Percentiles rank a stretch among this genome's conserved stretches.
Evolutionary conservation across 1,140 invertebrate species (phyloP).

Genomic region (Eufriesea mexicana): DNA sequence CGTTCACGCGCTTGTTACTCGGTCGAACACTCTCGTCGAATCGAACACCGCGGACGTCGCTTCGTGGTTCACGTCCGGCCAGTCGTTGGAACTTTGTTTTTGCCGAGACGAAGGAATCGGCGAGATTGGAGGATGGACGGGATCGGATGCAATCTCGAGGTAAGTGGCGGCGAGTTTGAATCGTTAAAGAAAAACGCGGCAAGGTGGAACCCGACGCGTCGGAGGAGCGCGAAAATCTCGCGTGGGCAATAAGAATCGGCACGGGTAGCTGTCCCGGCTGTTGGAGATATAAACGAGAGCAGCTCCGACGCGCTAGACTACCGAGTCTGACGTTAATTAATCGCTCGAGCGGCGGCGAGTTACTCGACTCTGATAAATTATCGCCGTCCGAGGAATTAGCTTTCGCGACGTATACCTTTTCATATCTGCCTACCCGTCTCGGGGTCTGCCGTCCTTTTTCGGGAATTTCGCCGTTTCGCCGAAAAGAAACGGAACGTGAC

Average conservation of each 20-base stretch:
- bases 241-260: conserved; percentile 36
- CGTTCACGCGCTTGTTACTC: not conserved
- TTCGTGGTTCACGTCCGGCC: not conserved
- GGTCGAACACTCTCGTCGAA: not conserved
- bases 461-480: conserved; percentile 6
- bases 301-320: not conserved
- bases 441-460: conserved; percentile 25
- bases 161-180: too few species aligned
- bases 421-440: conserved; percentile 40
- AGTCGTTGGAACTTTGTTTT: not conserved
- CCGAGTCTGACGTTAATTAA: conserved; percentile 65
- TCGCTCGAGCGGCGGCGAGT: conserved; percentile 51
- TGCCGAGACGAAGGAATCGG: too few species aligned
- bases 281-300: conserved; percentile 23
- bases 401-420: conserved; percentile 34
- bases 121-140: too few species aligned
- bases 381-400: conserved; percentile 60
- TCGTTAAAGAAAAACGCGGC: not conserved
- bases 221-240: not conserved
- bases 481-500: conserved; percentile 23
- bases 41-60: not conserved
- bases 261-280: not conserved
- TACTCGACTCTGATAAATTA: conserved; percentile 66
- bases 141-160: too few species aligned
- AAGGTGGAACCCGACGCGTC: not conserved